Conservation (phyloP, 2,797 vertebrate genomes). For the Micromesistius poutassou region DNA sequence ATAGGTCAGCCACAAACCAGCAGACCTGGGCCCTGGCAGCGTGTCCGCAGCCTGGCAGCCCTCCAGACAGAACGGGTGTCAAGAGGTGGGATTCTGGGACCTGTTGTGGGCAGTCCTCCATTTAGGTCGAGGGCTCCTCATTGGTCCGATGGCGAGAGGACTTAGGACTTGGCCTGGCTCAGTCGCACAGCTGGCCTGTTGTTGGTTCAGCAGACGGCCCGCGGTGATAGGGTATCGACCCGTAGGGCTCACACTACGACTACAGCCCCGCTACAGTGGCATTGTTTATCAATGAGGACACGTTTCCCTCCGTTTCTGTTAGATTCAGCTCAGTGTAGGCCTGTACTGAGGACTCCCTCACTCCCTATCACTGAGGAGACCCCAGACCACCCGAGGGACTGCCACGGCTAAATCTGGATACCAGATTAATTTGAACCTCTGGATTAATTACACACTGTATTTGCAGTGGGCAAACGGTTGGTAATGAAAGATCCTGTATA, state of each 20-base stretch:
- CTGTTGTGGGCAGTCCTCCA: slow-evolving; percentile 52
- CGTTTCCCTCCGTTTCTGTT: neutral
- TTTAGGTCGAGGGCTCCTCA: slow-evolving; percentile 34
- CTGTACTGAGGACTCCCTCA: too few species aligned
- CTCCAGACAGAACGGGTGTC: slow-evolving; percentile 56
- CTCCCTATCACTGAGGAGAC: neutral
- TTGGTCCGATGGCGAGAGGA: slow-evolving; percentile 29
- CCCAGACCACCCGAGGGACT: neutral
- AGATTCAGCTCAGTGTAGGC: neutral
- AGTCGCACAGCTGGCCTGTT: slow-evolving; percentile 36
- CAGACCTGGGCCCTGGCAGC: slow-evolving; percentile 60
- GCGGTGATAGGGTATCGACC: slow-evolving; percentile 39
- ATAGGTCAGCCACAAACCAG: slow-evolving; percentile 53
- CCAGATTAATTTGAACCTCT: slow-evolving; percentile 67
- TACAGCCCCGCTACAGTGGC: neutral
- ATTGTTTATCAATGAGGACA: neutral
- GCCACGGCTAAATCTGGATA: slow-evolving; percentile 46
- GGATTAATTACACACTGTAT: slow-evolving; percentile 72
- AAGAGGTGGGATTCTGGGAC: slow-evolving; percentile 44
- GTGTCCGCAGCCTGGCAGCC: slow-evolving; percentile 55
- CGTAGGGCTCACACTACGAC: slow-evolving; percentile 16
- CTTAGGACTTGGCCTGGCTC: slow-evolving; percentile 28
- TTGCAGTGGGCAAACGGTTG: slow-evolving; percentile 61
- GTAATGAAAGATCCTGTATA: slow-evolving; percentile 38
- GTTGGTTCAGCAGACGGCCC: slow-evolving; percentile 51